Evolutionary conservation across 35 echinoderm and acorn worm species (phyloP), one percentile per base, ranked within the genome.

Genomic region (Apostichopus californicus): DNA sequence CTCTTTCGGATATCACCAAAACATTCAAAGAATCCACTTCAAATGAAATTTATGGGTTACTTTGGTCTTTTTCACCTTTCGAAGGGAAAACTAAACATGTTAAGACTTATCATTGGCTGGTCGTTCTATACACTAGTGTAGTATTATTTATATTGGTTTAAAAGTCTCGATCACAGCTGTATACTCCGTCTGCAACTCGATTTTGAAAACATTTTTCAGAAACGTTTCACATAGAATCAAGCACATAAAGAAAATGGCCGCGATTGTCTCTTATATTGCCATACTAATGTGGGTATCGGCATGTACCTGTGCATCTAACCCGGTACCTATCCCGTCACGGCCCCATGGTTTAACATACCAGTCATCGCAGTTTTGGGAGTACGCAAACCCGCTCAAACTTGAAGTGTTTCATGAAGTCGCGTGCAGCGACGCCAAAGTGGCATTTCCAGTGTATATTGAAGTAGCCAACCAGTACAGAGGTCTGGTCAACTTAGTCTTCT

Each of bases 351-450:
- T 89, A 55, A 13, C 10, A 21, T 89, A 73, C 57, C 28, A 52
- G 12, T 57, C 59, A 4, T 10, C 57, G 8, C 6, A 3, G 5
- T 53, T 28, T 25, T 8, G 5, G 6, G 22, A 8, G 3, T 73
- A 54, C 6, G 1, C 13, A 25, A 72, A 73, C 9, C 60, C 86
- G 12, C 13, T 89, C 21, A n/a, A n/a, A 28, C 1, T 89, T 17
- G 86, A 89, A 55, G 86, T 73, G 18, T 89, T 89, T 22, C 17
- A 63, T 24, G 86, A 89, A 17, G n/a, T 89, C 18, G 86, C 86
- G 1, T 89, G 86, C 68, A 34, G 26, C 9, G 86, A 89, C 63
- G 86, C 86, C 22, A 22, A 72, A 63, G 24, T 72, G 52, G 86
- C 63, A 52, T 89, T 89, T 73, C 60, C 59, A 9, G 86, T 89